Percentiles rank a stretch among this genome's conserved stretches.
These are phyloP conservation scores for Piliocolobus tephrosceles DNA, from an alignment of 2,113 vertebrate species.

Conservation along the genomic window DNA sequence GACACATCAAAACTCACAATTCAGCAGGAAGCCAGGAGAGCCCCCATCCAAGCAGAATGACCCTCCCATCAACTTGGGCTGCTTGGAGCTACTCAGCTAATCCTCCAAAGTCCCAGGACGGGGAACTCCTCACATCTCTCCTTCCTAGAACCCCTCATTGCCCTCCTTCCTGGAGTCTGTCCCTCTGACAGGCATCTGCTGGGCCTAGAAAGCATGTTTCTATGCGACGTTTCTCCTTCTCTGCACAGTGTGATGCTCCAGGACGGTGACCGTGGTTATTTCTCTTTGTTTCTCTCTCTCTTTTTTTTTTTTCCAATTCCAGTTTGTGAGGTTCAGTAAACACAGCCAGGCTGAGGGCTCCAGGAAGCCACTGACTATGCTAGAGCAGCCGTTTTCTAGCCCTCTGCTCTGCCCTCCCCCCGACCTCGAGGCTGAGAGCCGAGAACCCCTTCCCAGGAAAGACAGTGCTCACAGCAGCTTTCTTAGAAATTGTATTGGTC, in stretches of 20 bases:
- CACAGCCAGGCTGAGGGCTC: neutral
- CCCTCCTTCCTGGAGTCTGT: neutral
- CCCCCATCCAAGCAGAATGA: neutral
- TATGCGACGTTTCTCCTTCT: neutral
- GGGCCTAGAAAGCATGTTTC: neutral
- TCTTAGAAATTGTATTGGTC: constrained; percentile 50
- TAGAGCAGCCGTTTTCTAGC: neutral
- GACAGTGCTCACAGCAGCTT: neutral
- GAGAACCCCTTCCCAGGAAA: neutral
- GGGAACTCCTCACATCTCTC: too few relatives aligned
- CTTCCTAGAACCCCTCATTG: neutral
- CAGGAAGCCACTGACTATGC: neutral
- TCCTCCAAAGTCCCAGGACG: neutral
- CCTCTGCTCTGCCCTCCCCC: neutral
- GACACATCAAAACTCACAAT: fast-evolving
- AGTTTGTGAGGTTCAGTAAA: neutral
- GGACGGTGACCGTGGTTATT: neutral
- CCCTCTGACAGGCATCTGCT: neutral
- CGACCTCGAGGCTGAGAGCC: fast-evolving
- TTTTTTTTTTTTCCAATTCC: neutral
- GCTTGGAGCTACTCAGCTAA: neutral
- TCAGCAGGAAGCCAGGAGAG: neutral
- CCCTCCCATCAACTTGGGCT: neutral
- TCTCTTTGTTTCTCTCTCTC: neutral
- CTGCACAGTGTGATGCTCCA: neutral